Percentiles rank a stretch among this genome's conserved stretches.
Evolutionary conservation across 2,113 vertebrate genomes (phyloP).

Genomic region (Suncus etruscus): DNA sequence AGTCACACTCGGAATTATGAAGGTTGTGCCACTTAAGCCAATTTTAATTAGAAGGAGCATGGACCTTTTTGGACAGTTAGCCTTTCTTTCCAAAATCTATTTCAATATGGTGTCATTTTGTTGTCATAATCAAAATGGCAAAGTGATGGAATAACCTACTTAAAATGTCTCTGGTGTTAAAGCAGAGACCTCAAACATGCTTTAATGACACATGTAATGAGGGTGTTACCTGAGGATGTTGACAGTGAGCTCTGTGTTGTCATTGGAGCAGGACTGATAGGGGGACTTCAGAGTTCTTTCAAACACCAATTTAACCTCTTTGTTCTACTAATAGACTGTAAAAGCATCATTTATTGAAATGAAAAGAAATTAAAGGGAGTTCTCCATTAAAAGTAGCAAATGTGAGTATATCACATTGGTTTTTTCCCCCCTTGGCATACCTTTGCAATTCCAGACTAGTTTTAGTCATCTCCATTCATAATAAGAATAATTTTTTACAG

Average conservation of each 20-base stretch:
- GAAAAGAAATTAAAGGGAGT: constrained; percentile 62
- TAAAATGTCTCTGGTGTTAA: constrained; percentile 89
- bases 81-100: constrained; percentile 92
- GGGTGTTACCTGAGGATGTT: constrained; percentile 91
- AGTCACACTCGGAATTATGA: constrained; percentile 89
- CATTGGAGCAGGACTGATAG: constrained; percentile 88
- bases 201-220: constrained; percentile 90
- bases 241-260: constrained; percentile 90
- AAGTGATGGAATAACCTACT: constrained; percentile 92
- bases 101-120: constrained; percentile 92
- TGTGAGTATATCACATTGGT: constrained; percentile 20
- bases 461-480: constrained; percentile 31
- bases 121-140: constrained; percentile 94
- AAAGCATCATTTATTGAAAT: constrained; percentile 82
- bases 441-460: constrained; percentile 49
- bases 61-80: constrained; percentile 92
- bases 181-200: constrained; percentile 87
- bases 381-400: constrained; percentile 72
- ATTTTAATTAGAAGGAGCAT: constrained; percentile 93
- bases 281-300: constrained; percentile 89
- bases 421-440: constrained; percentile 56
- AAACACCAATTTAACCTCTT: constrained; percentile 86
- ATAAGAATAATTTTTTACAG: background rate
- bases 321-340: constrained; percentile 89
- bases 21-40: constrained; percentile 91